These are phyloP conservation scores for Mycogona germanica DNA, from an alignment of 2,888 invertebrate genomes.

Conservation along the genomic window DNA sequence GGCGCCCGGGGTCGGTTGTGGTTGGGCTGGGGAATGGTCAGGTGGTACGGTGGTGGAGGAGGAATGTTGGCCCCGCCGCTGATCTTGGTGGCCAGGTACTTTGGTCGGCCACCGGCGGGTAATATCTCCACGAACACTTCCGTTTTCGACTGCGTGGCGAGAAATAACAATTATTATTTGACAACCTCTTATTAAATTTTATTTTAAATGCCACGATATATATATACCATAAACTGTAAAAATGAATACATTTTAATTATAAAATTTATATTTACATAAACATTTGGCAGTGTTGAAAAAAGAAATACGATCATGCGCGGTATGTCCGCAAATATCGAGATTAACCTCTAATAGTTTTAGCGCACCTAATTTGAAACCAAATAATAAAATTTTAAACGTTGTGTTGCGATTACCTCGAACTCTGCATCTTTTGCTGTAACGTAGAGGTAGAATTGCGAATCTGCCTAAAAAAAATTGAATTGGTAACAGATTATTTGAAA, in stretches of 20 bases:
- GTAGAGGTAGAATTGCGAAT: constrained; percentile 51
- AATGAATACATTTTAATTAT: background rate
- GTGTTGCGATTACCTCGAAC: constrained; percentile 28
- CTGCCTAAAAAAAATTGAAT: constrained; percentile 40
- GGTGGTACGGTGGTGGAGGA: constrained; percentile 22
- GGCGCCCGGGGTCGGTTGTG: constrained; percentile 23
- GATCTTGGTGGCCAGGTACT: constrained; percentile 16
- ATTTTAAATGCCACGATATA: background rate
- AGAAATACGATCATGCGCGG: background rate
- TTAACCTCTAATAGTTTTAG: too few species aligned
- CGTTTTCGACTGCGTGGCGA: constrained; percentile 18
- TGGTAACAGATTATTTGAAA: background rate
- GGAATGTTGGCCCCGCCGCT: constrained; percentile 24
- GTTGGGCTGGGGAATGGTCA: constrained; percentile 17
- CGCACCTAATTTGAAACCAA: too few species aligned
- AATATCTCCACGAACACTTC: constrained; percentile 17
- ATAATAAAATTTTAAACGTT: background rate
- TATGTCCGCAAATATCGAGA: too few species aligned
- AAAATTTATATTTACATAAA: background rate
- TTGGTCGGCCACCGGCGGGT: background rate
- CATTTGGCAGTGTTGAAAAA: too few species aligned
- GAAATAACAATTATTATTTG: background rate
- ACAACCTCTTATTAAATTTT: background rate
- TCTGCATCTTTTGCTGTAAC: constrained; percentile 54
- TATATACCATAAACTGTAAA: background rate